Conservation (phyloP, 2,113 vertebrate species). For the Lamprologus sp. region DNA sequence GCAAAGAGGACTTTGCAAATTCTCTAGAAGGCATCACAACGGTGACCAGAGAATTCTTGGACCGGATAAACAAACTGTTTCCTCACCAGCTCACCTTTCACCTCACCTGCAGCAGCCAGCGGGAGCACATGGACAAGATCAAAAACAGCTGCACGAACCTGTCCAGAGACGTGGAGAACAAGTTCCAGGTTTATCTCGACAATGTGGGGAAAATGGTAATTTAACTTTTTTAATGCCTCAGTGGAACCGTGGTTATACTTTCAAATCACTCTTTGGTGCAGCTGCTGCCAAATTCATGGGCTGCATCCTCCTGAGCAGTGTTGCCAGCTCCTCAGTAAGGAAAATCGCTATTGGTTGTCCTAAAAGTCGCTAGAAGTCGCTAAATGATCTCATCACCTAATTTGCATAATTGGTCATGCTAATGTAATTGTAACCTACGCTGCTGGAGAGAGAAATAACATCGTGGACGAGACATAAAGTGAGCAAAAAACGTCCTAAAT, state of each 20-base stretch:
- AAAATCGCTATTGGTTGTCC: too few relatives aligned
- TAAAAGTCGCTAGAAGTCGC: too few relatives aligned
- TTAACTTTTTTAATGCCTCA: neutral
- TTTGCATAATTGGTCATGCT: too few relatives aligned
- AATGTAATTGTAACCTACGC: too few relatives aligned
- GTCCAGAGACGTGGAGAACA: slow-evolving; percentile 61
- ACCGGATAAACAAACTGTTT: slow-evolving; percentile 65
- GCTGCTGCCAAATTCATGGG: neutral
- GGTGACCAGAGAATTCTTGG: slow-evolving; percentile 64
- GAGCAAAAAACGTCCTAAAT: too few relatives aligned
- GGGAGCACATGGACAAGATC: slow-evolving; percentile 53
- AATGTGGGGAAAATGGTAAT: slow-evolving; percentile 52
- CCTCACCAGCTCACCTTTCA: slow-evolving; percentile 65
- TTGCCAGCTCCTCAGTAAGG: too few relatives aligned
- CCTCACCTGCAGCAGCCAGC: slow-evolving; percentile 68
- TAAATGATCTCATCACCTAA: too few relatives aligned
- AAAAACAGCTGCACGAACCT: slow-evolving; percentile 59
- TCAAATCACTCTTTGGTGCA: neutral
- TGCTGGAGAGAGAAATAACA: too few relatives aligned
- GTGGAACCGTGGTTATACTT: neutral
- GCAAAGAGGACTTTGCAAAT: slow-evolving; percentile 69
- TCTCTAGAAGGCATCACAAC: slow-evolving; percentile 65
- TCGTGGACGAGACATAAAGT: too few relatives aligned
- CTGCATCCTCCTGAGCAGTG: too few relatives aligned
- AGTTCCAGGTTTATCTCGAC: slow-evolving; percentile 62